These are phyloP conservation scores for Enteromius afrohamiltoni DNA, from an alignment of 2,797 vertebrate genomes.

Conservation along the genomic window DNA sequence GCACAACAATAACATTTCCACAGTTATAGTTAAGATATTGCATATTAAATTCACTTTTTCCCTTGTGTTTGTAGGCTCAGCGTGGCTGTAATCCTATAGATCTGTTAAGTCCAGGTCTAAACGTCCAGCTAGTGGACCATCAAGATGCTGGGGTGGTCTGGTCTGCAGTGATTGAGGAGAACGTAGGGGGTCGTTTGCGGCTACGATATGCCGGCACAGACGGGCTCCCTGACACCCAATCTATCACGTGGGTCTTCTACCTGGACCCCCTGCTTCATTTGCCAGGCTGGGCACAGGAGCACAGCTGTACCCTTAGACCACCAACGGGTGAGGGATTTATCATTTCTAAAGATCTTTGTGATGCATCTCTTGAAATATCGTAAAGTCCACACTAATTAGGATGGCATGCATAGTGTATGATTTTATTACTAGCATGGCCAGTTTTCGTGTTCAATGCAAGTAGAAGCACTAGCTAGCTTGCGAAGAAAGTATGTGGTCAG, in stretches of 20 bases:
- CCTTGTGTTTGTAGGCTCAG: constrained; percentile 79
- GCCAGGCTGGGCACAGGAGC: constrained; percentile 90
- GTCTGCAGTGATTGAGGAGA: constrained; percentile 90
- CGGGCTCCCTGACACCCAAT: constrained; percentile 78
- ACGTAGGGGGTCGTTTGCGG: constrained; percentile 90
- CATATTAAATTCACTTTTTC: constrained; percentile 13
- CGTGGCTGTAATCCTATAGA: constrained; percentile 91
- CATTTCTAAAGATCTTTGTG: not conserved
- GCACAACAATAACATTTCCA: not conserved
- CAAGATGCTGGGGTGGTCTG: constrained; percentile 83
- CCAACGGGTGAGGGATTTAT: constrained; percentile 81
- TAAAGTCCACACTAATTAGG: not conserved
- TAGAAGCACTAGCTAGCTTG: not conserved
- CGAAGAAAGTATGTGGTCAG: constrained; percentile 5
- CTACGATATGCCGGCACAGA: constrained; percentile 86
- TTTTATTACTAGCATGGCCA: not conserved
- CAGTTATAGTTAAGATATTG: not conserved
- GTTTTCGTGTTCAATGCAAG: not conserved
- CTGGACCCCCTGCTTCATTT: constrained; percentile 93
- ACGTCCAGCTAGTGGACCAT: constrained; percentile 87
- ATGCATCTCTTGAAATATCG: not conserved
- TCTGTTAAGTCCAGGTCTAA: constrained; percentile 87
- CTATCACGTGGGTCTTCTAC: constrained; percentile 92
- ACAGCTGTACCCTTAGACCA: constrained; percentile 84
- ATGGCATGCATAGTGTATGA: not conserved